phyloP scores from a whole-genome alignment of 1,140 invertebrate genomes.

The Neotoxoptera formosana region DNA sequence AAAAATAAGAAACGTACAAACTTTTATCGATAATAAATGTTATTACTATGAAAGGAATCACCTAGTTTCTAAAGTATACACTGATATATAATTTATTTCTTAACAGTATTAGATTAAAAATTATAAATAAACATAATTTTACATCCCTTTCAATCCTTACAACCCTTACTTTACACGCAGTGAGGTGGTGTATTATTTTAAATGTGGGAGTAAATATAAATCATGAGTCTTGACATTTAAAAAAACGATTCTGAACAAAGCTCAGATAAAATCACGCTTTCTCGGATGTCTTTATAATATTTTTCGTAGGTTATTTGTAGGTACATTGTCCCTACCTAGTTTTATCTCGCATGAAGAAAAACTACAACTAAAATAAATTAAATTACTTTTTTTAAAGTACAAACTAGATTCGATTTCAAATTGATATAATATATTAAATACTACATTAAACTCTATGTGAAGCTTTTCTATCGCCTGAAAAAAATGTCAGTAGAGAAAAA shows the following conservation, averaged over 20 bases:
- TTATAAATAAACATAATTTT: background rate
- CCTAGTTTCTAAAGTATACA: background rate
- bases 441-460: background rate
- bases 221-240: no score
- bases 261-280: background rate
- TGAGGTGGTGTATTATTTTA: background rate
- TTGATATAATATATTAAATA: slow-evolving; percentile 1
- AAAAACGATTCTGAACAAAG: no score
- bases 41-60: background rate
- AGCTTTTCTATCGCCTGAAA: background rate
- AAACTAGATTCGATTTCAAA: background rate
- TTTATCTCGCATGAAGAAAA: background rate
- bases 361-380: background rate
- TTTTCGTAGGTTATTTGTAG: background rate
- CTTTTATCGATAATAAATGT: background rate
- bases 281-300: background rate
- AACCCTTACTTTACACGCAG: background rate
- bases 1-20: background rate
- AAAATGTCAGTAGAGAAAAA: background rate
- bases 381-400: background rate
- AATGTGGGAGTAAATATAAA: background rate
- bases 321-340: background rate
- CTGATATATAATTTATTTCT: background rate
- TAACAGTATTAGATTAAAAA: background rate
- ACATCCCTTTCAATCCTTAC: background rate